A percentile compares a stretch with the other conserved stretches of the same genome.
Conservation (phyloP, 2,888 invertebrate genomes). For the Protophormia terraenovae region DNA sequence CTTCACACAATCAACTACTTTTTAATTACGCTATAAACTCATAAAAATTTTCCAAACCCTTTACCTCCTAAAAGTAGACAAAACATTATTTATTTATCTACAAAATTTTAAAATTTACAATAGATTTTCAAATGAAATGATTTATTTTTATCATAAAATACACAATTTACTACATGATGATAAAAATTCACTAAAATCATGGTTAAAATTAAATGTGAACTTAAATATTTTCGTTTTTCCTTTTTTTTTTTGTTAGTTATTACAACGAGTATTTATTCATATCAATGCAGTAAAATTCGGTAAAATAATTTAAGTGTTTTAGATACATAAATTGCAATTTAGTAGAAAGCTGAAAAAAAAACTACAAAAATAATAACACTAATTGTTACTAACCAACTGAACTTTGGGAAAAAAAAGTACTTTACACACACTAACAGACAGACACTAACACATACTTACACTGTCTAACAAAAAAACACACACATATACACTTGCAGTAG, state of each 20-base stretch:
- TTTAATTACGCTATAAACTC: neutral
- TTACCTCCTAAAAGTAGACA: neutral
- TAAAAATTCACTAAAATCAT: conserved; percentile 31
- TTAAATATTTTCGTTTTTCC: conserved; percentile 30
- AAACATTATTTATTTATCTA: neutral
- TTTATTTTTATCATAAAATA: conserved; percentile 3
- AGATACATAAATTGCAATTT: conserved; percentile 42
- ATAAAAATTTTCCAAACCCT: neutral
- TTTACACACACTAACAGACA: neutral
- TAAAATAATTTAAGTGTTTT: conserved; percentile 44
- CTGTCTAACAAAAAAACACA: neutral
- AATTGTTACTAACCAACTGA: conserved; percentile 47
- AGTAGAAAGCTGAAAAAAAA: neutral
- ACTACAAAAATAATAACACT: conserved; percentile 19
- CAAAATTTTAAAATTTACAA: neutral
- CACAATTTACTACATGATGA: conserved; percentile 30
- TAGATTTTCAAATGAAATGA: conserved; percentile 15
- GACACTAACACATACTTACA: no score
- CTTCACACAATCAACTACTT: neutral
- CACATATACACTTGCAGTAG: neutral
- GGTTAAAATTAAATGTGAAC: conserved; percentile 20
- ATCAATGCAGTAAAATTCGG: conserved; percentile 27
- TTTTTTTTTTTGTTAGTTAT: no score
- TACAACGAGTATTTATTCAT: no score
- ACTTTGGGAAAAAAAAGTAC: conserved; percentile 4